These are phyloP conservation scores for Danaus plexippus DNA, from an alignment of 1,140 invertebrate species.

Conservation along the genomic window DNA sequence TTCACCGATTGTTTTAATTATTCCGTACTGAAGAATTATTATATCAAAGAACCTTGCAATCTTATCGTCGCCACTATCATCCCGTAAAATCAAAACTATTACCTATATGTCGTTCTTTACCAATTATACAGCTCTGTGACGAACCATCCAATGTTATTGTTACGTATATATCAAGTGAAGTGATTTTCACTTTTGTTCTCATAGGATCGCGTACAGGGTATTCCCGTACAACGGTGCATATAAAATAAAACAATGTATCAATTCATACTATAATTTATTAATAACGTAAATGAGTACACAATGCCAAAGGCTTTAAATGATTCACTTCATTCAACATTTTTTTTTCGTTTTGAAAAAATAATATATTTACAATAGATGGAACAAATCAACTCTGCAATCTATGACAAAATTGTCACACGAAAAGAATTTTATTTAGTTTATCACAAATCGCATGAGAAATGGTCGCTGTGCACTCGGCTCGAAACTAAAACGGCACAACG, in stretches of 20 bases:
- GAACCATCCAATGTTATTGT: slow-evolving; percentile 16
- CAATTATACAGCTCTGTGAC: slow-evolving; percentile 20
- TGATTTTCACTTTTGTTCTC: too few relatives aligned
- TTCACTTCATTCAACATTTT: slow-evolving; percentile 66
- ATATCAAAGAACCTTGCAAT: slow-evolving; percentile 57
- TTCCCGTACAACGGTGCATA: too few relatives aligned
- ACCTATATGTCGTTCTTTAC: slow-evolving; percentile 18
- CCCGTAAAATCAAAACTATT: slow-evolving; percentile 48
- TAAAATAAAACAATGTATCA: slow-evolving; percentile 38
- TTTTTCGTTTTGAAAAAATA: slow-evolving; percentile 53
- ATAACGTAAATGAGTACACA: slow-evolving; percentile 71
- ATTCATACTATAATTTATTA: slow-evolving; percentile 70
- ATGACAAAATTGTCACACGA: slow-evolving; percentile 57
- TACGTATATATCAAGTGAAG: not conserved
- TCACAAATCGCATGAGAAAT: slow-evolving; percentile 61
- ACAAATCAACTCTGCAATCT: slow-evolving; percentile 65
- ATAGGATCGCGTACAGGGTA: too few relatives aligned
- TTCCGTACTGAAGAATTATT: slow-evolving; percentile 54
- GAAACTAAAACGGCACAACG: slow-evolving; percentile 32
- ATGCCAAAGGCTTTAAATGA: slow-evolving; percentile 68
- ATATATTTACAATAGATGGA: slow-evolving; percentile 68
- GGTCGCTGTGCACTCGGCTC: slow-evolving; percentile 64
- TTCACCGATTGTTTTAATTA: slow-evolving; percentile 68
- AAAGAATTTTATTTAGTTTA: slow-evolving; percentile 55
- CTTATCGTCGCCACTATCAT: slow-evolving; percentile 58